Evolutionary conservation across 2,113 vertebrate genomes (phyloP).

Genomic region (Microcebus griseorufus): DNA sequence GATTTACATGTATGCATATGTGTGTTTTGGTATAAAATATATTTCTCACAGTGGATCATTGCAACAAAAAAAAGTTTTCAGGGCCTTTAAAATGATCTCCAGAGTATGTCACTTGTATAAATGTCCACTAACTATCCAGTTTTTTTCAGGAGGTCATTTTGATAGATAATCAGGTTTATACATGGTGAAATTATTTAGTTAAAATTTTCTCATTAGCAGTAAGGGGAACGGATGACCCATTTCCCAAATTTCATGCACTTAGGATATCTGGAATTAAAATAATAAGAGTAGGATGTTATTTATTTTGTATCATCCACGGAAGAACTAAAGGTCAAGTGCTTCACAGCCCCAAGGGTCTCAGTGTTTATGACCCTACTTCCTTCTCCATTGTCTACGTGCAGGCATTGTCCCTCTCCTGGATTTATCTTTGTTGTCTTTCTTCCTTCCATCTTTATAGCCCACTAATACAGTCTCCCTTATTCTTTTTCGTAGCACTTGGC

Average conservation of each 20-base stretch:
- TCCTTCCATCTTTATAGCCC: background rate
- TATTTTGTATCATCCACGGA: background rate
- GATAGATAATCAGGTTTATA: background rate
- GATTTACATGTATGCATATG: background rate
- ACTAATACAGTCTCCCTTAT: background rate
- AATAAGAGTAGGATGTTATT: background rate
- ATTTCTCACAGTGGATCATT: background rate
- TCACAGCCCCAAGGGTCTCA: fast-evolving
- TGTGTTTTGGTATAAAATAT: background rate
- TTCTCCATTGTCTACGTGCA: background rate
- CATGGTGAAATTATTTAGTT: background rate
- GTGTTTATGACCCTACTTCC: background rate
- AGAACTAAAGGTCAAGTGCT: background rate
- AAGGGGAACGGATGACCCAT: background rate
- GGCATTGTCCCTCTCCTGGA: background rate
- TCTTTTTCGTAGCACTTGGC: slow-evolving; percentile 9
- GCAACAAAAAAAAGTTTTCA: background rate
- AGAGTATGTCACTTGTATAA: background rate
- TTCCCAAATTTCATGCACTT: background rate
- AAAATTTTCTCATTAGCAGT: background rate
- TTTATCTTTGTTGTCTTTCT: background rate
- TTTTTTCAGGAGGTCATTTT: background rate
- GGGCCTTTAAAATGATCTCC: background rate
- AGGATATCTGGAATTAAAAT: background rate
- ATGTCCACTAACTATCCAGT: background rate